These are phyloP conservation scores for Choristoneura fumiferana DNA, from an alignment of 1,140 invertebrate species.

Conservation along the genomic window DNA sequence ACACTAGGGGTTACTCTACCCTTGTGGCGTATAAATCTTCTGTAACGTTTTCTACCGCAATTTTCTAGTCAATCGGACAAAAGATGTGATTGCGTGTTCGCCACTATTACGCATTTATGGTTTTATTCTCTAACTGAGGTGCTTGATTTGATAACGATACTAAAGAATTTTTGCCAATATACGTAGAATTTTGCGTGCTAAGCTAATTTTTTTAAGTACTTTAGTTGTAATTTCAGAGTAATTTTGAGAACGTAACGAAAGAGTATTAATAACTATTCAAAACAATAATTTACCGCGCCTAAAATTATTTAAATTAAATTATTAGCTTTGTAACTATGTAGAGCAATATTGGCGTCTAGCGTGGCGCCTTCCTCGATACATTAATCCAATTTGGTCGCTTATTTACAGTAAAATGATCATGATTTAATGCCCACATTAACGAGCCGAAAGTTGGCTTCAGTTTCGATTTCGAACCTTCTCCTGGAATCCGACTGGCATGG, in stretches of 20 bases:
- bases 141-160: background rate
- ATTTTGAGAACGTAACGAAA: no score
- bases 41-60: background rate
- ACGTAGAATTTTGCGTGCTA: no score
- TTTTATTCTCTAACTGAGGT: background rate
- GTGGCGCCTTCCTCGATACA: no score
- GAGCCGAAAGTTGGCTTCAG: conserved; percentile 4
- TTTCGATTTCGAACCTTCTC: conserved; percentile 30
- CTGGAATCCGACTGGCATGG: conserved; percentile 41
- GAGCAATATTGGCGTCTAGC: no score
- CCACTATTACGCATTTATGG: background rate
- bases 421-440: conserved; percentile 8
- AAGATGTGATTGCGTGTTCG: conserved; percentile 9
- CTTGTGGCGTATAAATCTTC: conserved; percentile 3
- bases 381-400: background rate
- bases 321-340: no score
- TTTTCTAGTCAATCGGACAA: conserved; percentile 8
- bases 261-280: no score
- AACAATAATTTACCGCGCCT: no score
- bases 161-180: no score
- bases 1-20: background rate
- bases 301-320: no score
- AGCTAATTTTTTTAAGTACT: no score
- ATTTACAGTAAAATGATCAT: conserved; percentile 6
- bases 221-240: no score